Percentiles rank a stretch among this genome's conserved stretches.
Conservation (phyloP, 1,140 invertebrate genomes). For the Drosophila nigrodunni region DNA sequence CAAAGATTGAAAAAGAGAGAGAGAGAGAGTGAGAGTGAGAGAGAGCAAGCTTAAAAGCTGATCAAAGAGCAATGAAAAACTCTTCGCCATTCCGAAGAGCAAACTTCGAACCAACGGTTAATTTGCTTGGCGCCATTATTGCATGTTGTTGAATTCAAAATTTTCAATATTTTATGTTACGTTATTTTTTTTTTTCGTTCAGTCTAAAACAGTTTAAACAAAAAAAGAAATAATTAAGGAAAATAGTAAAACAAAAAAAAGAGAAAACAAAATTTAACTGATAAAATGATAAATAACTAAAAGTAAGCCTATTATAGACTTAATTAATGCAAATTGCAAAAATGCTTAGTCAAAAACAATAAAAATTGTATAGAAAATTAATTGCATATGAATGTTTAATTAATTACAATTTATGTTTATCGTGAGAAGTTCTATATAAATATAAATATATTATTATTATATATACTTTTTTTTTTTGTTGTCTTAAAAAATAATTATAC, state of each 20-base stretch:
- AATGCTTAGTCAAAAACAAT: slow-evolving; percentile 82
- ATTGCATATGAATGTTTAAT: slow-evolving; percentile 73
- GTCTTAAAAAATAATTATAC: not conserved
- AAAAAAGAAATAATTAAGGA: slow-evolving; percentile 37
- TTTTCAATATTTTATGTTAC: slow-evolving; percentile 56
- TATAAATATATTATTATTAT: slow-evolving; percentile 10
- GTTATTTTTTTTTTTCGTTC: slow-evolving; percentile 32
- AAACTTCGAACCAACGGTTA: slow-evolving; percentile 9
- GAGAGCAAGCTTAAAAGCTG: not conserved
- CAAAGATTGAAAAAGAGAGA: not conserved
- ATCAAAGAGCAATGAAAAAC: not conserved
- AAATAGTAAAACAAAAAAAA: slow-evolving; percentile 30
- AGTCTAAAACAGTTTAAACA: slow-evolving; percentile 42
- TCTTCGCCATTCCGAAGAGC: slow-evolving; percentile 7
- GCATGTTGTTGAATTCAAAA: slow-evolving; percentile 68
- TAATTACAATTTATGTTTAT: slow-evolving; percentile 68
- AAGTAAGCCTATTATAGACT: slow-evolving; percentile 79
- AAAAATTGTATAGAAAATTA: slow-evolving; percentile 82
- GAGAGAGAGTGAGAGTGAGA: not conserved
- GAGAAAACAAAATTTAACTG: too few species aligned
- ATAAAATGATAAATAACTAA: slow-evolving; percentile 45
- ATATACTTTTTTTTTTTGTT: not conserved
- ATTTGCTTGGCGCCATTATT: slow-evolving; percentile 63
- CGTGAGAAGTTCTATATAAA: slow-evolving; percentile 51
- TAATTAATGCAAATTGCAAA: slow-evolving; percentile 78